These are phyloP conservation scores for Atlantisia rogersi DNA, from an alignment of 2,113 vertebrate species.

Conservation along the genomic window DNA sequence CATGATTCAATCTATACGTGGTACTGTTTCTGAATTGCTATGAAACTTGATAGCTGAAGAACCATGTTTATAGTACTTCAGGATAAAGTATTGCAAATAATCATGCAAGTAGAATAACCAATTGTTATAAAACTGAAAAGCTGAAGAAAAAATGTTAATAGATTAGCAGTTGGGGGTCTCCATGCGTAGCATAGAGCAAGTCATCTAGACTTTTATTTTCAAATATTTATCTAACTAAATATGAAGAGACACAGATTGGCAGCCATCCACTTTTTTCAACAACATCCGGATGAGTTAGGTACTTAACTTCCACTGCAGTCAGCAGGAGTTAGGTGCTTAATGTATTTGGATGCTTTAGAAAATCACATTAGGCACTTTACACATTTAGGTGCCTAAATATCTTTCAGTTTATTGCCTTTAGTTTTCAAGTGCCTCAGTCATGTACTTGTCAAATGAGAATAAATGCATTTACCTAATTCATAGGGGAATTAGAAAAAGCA, in stretches of 20 bases:
- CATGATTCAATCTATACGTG: not conserved
- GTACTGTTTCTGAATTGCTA: not conserved
- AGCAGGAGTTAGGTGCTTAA: constrained; percentile 20
- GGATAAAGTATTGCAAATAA: not conserved
- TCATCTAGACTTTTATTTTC: not conserved
- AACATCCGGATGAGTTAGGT: not conserved
- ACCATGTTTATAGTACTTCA: not conserved
- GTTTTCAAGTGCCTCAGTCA: not conserved
- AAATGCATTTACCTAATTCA: not conserved
- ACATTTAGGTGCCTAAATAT: not conserved
- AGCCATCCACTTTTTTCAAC: not conserved
- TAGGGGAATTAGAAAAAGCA: not conserved
- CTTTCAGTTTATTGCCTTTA: not conserved
- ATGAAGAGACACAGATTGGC: not conserved
- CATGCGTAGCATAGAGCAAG: not conserved
- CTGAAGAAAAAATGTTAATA: not conserved
- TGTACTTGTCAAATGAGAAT: not conserved
- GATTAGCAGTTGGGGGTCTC: not conserved
- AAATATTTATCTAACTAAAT: constrained; percentile 9
- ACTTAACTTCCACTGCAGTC: not conserved
- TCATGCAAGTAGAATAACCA: not conserved
- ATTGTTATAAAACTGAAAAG: not conserved
- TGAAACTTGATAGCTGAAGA: not conserved
- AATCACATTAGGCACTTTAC: constrained; percentile 10
- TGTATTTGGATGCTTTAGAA: constrained; percentile 13